Percentiles rank a stretch among this genome's conserved stretches.
Conservation (phyloP, 2,888 invertebrate species). For the Trisateles emortualis region DNA sequence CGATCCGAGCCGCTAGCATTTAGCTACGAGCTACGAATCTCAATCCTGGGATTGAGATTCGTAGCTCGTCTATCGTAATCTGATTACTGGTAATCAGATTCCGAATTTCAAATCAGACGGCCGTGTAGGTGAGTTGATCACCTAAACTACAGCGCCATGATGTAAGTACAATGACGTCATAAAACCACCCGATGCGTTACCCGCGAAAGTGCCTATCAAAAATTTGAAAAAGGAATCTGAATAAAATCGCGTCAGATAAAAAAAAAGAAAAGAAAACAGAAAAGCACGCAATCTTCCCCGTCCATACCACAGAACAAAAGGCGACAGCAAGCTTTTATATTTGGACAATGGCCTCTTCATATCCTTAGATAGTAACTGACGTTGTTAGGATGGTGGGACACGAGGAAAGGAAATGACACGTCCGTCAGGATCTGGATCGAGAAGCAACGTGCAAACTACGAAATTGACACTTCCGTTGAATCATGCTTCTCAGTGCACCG, state of each 20-base stretch:
- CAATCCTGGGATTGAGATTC: too few relatives aligned
- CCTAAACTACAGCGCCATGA: too few relatives aligned
- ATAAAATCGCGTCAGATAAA: slow-evolving; percentile 22
- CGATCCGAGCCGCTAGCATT: too few relatives aligned
- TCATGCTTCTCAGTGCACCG: slow-evolving; percentile 1
- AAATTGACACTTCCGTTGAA: slow-evolving; percentile 15
- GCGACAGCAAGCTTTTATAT: slow-evolving; percentile 61
- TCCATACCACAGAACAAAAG: slow-evolving; percentile 56
- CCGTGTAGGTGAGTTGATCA: too few relatives aligned
- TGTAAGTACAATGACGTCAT: too few relatives aligned
- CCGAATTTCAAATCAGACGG: too few relatives aligned
- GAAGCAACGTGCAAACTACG: slow-evolving; percentile 32
- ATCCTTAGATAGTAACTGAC: slow-evolving; percentile 61
- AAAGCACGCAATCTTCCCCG: slow-evolving; percentile 46
- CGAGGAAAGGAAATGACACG: slow-evolving; percentile 70
- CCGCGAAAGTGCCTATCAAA: too few relatives aligned
- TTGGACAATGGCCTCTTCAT: slow-evolving; percentile 66
- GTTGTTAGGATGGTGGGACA: slow-evolving; percentile 55
- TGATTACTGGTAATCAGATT: too few relatives aligned
- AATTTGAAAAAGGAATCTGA: too few relatives aligned
- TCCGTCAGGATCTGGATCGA: slow-evolving; percentile 65
- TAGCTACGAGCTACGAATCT: too few relatives aligned
- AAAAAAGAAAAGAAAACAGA: slow-evolving; percentile 28
- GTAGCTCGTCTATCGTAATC: too few relatives aligned
- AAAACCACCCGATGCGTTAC: too few relatives aligned